Percentiles rank a stretch among this genome's conserved stretches.
phyloP scores from a whole-genome alignment of 2,888 invertebrate genomes.

The Folsomia candida region DNA sequence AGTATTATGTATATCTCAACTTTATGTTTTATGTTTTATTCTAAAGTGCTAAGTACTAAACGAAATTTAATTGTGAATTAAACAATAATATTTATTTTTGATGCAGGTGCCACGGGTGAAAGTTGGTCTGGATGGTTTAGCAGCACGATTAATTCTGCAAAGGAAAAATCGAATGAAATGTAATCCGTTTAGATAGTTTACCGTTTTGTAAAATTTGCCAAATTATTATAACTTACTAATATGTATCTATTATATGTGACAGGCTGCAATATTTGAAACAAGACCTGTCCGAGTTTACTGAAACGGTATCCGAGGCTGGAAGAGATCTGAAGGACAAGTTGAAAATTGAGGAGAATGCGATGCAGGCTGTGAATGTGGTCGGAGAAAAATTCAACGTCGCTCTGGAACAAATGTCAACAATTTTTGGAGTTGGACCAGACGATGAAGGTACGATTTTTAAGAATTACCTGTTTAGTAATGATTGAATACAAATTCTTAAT shows the following conservation, averaged over 20 bases:
- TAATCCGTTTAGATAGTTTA: neutral
- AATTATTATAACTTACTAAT: neutral
- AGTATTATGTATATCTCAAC: no score
- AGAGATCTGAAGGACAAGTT: constrained; percentile 49
- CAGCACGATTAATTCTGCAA: constrained; percentile 36
- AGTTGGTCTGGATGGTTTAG: constrained; percentile 39
- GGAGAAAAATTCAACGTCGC: constrained; percentile 42
- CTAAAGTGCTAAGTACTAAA: no score
- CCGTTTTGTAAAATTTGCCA: neutral
- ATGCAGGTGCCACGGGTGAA: neutral
- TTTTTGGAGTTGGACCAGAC: constrained; percentile 50
- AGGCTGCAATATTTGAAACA: constrained; percentile 50
- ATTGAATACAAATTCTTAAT: no score
- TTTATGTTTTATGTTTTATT: no score
- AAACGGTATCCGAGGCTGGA: constrained; percentile 48
- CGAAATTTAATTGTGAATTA: no score
- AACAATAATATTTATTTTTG: no score
- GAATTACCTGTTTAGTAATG: no score
- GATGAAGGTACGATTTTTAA: constrained; percentile 33
- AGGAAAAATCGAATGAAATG: constrained; percentile 46
- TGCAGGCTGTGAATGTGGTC: constrained; percentile 41
- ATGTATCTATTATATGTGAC: no score
- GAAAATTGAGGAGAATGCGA: constrained; percentile 48
- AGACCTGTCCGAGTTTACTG: constrained; percentile 48
- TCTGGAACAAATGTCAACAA: constrained; percentile 49